A percentile compares a stretch with the other conserved stretches of the same genome.
Evolutionary conservation across 2,888 invertebrate species (phyloP).

Genomic region (Ellobium chinense): DNA sequence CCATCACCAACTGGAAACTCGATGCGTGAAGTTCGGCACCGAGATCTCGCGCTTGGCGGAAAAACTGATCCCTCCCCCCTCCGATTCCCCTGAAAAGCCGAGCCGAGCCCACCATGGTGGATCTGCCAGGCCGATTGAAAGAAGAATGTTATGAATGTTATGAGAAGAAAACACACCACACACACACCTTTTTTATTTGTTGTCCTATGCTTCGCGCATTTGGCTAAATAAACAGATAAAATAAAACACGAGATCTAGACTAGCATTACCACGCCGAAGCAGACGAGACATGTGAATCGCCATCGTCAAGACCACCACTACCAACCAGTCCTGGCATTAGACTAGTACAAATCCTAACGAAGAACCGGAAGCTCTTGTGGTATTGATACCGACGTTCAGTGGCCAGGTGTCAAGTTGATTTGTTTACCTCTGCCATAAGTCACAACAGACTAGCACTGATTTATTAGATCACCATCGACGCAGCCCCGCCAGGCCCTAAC

Average conservation of each 20-base stretch:
- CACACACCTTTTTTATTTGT: conserved; percentile 6
- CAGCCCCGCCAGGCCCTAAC: no score
- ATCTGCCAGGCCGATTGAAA: background rate
- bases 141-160: conserved; percentile 7
- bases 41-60: background rate
- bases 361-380: no score
- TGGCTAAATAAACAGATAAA: background rate
- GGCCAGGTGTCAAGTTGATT: no score
- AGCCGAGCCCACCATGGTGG: background rate
- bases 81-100: background rate
- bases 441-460: no score
- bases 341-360: no score
- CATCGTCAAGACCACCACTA: no score
- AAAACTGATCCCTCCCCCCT: conserved; percentile 2
- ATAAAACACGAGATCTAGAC: background rate
- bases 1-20: background rate
- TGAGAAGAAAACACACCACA: background rate
- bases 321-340: no score
- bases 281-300: no score
- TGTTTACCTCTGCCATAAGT: no score
- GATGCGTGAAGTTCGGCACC: conserved; percentile 26
- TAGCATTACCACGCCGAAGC: no score
- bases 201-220: background rate
- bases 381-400: no score
- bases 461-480: no score